Evolutionary conservation across 2,113 vertebrate genomes (phyloP).

Genomic region (Cinclus cinclus): DNA sequence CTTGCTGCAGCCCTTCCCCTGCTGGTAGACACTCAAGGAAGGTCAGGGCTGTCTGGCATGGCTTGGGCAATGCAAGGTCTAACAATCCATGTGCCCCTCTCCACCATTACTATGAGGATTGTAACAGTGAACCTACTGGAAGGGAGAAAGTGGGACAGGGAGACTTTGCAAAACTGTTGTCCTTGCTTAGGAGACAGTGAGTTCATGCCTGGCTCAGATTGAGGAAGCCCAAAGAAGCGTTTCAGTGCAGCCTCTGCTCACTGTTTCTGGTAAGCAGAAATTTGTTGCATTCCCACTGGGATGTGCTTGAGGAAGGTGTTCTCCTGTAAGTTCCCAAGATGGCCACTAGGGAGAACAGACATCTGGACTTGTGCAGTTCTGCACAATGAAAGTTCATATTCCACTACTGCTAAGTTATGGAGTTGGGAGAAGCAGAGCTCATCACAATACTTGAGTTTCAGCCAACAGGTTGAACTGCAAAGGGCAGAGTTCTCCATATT

Average conservation of each 20-base stretch:
- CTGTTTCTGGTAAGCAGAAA: background rate
- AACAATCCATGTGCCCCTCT: rapidly evolving
- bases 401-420: background rate
- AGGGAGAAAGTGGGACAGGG: background rate
- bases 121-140: background rate
- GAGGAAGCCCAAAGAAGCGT: rapidly evolving
- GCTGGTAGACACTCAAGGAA: background rate
- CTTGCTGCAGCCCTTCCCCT: background rate
- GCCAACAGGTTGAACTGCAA: background rate
- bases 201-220: background rate
- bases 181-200: background rate
- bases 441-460: background rate
- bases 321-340: background rate
- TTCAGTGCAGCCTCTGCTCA: background rate
- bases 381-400: rapidly evolving
- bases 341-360: background rate
- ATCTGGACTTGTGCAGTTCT: background rate
- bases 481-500: background rate
- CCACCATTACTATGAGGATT: background rate
- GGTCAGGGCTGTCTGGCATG: rapidly evolving
- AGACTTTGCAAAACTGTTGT: background rate
- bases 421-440: background rate
- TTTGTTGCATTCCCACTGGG: background rate
- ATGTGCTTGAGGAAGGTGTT: background rate
- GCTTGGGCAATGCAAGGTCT: background rate